Evolutionary conservation across 2,888 invertebrate genomes (phyloP), one percentile per base, ranked within the genome.

Genomic region (Erynnis tages): DNA sequence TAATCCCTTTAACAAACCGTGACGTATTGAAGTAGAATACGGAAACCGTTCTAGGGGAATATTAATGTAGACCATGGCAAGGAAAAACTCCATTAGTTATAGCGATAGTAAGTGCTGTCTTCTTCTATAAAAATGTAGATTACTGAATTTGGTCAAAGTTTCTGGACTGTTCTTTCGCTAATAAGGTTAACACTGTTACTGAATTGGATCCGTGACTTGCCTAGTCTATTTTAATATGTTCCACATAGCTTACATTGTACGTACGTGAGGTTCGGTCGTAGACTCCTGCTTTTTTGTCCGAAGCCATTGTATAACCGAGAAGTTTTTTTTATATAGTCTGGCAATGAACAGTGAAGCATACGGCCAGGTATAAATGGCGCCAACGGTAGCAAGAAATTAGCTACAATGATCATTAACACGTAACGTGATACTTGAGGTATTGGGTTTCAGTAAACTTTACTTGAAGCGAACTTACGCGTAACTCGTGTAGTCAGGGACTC

Each of bases 401-500:
- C 44, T 52, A 52, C 43, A 52, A 52, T 52, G 52, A 52, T 52
- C 52, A 52, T 52, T 52, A 52, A 52, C 37, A 52, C 30, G 52
- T 52, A 44, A 52, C 37, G 14, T 44, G 37, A 52, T 52, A 52
- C 38, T 23, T 19, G 35, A 16, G 49, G 37, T 35, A 52, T 52
- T 37, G 50, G 44, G 44, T 52, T 52, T 35, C 50, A 44, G 10
- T 52, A 44, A 50, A 44, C 50, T 50, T 50, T 21, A 50, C 49
- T 43, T 43, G 27, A 14, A 50, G 43, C 37, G 27, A 52, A 52
- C 38, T 52, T 52, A 35, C 30, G 19, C 30, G 14, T 38, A 21
- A 25, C 38, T 47, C 29, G 38, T 38, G 45, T 45, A 41, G 50
- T 21, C 10, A 37, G 37, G 17, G 41, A 21, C 19, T 29, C 27